These are phyloP conservation scores for Unio pictorum DNA, from an alignment of 2,888 invertebrate species.

Conservation along the genomic window DNA sequence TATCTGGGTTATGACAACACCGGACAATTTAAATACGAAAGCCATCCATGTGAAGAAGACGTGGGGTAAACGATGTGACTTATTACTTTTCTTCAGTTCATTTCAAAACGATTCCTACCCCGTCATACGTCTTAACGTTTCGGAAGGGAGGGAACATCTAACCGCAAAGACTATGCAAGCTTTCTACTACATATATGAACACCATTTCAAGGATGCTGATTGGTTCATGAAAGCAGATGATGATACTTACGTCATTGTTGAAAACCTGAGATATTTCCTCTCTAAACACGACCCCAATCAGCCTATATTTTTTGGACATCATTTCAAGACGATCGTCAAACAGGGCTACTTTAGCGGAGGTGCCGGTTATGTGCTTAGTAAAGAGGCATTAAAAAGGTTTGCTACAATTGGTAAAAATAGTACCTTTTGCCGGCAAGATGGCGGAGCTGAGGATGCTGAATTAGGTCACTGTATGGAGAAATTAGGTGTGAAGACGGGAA, in stretches of 20 bases:
- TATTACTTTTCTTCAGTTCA: conserved; percentile 72
- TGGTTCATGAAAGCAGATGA: conserved; percentile 99
- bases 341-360: conserved; percentile 73
- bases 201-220: conserved; percentile 87
- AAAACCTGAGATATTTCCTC: conserved; percentile 92
- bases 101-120: conserved; percentile 81
- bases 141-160: conserved; percentile 89
- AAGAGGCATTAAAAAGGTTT: conserved; percentile 82
- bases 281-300: conserved; percentile 81
- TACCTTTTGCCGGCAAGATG: conserved; percentile 36
- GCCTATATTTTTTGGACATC: conserved; percentile 82
- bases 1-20: conserved; percentile 97
- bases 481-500: conserved; percentile 51
- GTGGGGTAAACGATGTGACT: conserved; percentile 87
- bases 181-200: conserved; percentile 87
- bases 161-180: conserved; percentile 98
- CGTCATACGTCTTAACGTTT: conserved; percentile 82
- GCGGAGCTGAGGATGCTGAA: conserved; percentile 61
- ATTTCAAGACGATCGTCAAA: conserved; percentile 44
- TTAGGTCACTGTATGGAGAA: conserved; percentile 57
- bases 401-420: conserved; percentile 76
- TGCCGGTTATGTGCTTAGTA: conserved; percentile 90
- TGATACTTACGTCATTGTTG: conserved; percentile 96
- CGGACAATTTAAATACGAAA: conserved; percentile 88
- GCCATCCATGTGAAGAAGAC: conserved; percentile 93